Evolutionary conservation across 1,140 invertebrate species (phyloP), one percentile per base, ranked within the genome.

Genomic region (Intoshia linei): DNA sequence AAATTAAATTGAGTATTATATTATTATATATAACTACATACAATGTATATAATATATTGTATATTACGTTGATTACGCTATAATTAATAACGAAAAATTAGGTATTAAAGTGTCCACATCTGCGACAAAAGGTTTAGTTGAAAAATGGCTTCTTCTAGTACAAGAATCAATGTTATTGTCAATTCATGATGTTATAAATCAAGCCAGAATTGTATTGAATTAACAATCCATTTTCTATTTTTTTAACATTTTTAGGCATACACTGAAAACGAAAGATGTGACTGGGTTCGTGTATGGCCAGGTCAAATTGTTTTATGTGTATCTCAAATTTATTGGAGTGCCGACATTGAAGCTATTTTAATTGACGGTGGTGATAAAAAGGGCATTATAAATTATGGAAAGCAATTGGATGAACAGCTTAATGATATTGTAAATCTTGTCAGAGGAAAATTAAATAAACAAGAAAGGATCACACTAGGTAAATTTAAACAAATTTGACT

Each of bases 111-210:
- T 60, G 10, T 54, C 52, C 2, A 60, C 57, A 7, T 48, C 49
- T 2, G 55, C 56, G 22, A 55, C 57, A 0, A 41, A 51, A 40
- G 57, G 57, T 3, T 49, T 56, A 10, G 57, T 60, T 6, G 57
- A 60, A 42, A 58, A 56, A 44, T 60, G 57, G 57, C 48, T 60
- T 27, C 44, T 60, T 15, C 52, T 59, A 41, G 55, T 60, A 13
- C 51, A 60, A 38, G 49, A 58, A 39, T 42, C 49, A 3, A 60
- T 60, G 56, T 40, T 59, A 31, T 37, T 45, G 30, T 59, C 56
- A 11, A 44, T 60, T 10, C 38, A 46, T 32, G 52, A 55, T 41
- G 55, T 60, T 19, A 48, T 59, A 29, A 43, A 44, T 23, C 37
- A 36, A 6, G 44, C 55, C 10, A 43, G 48, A 31, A 47, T 50